Base-by-base conservation (phyloP, 1,140 invertebrate species). In the Lasioglossum baleicum region DNA sequence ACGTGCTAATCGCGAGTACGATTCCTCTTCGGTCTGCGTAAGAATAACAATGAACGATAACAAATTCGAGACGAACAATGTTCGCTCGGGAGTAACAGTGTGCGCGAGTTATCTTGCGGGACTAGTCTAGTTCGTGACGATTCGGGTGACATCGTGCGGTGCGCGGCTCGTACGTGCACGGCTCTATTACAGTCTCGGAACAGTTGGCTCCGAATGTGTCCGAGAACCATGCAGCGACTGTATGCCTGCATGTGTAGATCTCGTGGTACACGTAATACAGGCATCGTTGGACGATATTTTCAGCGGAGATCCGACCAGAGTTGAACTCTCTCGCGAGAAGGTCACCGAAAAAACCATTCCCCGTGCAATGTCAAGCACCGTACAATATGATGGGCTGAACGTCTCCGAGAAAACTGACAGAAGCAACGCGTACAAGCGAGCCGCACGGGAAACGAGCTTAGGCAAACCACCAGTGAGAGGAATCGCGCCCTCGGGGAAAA, bases 371-470 rank as follows among this genome's bases (percentile, higher is more conserved):
- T 86, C 82, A 86, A 83, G 81, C 75, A 67, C 72, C 65, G 60
- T 66, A 61, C 82, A 63, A 81, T 76, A 82, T 71, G 71, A 86
- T 81, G 84, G 82, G 81, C 80, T 86, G 78, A 87, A 65, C 73
- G 58, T 68, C 63, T 58, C 20, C 13, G 70, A 35, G 63, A 73
- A 86, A 86, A 75, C 72, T 87, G 85, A 88, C 73, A 86, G 63
- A 81, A 58, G 35, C 26, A 35, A 31, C 35, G 64, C 20, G 35
- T 58, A 60, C 40, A 68, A 76, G 44, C 79, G 51, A 48, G 70
- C 64, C 13, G 53, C 7, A 42, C 22, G 51, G 56, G 69, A 35
- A 26, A 64, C 61, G 44, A 74, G 44, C 64, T 58, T n/a, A 69
- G 48, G 80, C 31, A 31, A 61, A 51, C 73, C 51, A 67, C 73